Evolutionary conservation across 2,113 vertebrate genomes (phyloP).

Genomic region (Peucedramus taeniatus): DNA sequence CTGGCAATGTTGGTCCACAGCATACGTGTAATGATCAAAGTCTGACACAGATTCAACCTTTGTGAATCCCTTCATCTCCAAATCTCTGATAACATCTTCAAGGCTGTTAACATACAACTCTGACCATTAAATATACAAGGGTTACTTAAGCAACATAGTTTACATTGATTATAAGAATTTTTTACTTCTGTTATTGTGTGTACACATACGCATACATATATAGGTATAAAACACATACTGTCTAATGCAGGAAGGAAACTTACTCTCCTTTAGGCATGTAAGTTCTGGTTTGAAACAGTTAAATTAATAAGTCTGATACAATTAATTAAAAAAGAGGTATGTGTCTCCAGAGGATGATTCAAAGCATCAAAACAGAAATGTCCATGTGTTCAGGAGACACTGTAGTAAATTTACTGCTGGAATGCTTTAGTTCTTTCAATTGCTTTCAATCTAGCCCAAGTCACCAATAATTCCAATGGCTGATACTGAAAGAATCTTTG

Average conservation of each 20-base stretch:
- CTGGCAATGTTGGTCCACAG: slow-evolving; percentile 81
- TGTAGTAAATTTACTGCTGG: not conserved
- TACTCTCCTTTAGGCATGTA: not conserved
- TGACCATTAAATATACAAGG: not conserved
- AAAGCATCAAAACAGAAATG: not conserved
- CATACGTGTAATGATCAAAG: slow-evolving; percentile 73
- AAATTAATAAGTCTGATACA: not conserved
- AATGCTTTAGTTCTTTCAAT: not conserved
- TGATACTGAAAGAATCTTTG: not conserved
- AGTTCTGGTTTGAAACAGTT: not conserved
- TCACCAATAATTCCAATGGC: not conserved
- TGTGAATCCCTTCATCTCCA: slow-evolving; percentile 77
- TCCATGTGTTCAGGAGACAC: not conserved
- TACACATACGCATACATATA: no score
- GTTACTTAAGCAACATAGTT: not conserved
- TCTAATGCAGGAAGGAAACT: not conserved
- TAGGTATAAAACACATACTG: not conserved
- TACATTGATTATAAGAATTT: not conserved
- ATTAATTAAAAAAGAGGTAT: not conserved
- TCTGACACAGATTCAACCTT: slow-evolving; percentile 75
- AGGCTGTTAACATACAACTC: slow-evolving; percentile 69
- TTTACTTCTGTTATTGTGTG: not conserved
- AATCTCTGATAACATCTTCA: slow-evolving; percentile 74
- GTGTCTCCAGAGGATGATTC: not conserved
- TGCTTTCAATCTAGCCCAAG: not conserved